These are phyloP conservation scores for Catharus fuscescens DNA, from an alignment of 2,113 vertebrate genomes.

Conservation along the genomic window DNA sequence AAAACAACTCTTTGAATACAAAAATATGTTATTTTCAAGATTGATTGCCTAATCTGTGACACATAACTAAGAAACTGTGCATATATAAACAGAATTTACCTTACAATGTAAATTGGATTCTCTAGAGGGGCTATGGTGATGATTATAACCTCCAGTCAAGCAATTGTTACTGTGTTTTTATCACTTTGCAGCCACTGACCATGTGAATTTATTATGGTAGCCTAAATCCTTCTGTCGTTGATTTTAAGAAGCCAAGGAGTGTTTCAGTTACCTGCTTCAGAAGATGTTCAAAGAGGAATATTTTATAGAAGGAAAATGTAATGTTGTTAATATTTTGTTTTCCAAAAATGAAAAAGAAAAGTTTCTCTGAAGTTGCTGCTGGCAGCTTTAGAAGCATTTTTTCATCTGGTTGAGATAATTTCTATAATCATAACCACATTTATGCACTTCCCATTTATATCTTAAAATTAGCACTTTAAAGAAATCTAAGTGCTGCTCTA, in stretches of 20 bases:
- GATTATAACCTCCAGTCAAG: not conserved
- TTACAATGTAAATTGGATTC: not conserved
- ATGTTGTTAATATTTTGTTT: not conserved
- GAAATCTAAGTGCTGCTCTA: not conserved
- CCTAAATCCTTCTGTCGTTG: not conserved
- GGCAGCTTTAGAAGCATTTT: not conserved
- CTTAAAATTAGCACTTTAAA: not conserved
- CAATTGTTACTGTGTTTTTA: not conserved
- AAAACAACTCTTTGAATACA: not conserved
- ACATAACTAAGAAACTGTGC: not conserved
- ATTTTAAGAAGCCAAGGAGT: not conserved
- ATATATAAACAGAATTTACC: not conserved
- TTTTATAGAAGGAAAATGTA: not conserved
- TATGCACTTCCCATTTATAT: not conserved
- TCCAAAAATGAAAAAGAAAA: not conserved
- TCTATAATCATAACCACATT: not conserved
- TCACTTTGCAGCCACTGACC: not conserved
- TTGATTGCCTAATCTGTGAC: not conserved
- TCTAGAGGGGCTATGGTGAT: not conserved
- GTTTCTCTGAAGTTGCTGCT: not conserved
- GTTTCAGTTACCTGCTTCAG: not conserved
- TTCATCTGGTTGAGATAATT: not conserved
- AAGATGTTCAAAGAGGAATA: not conserved
- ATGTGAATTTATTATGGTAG: not conserved
- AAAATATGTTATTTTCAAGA: not conserved